phyloP scores from a whole-genome alignment of 2,113 vertebrate genomes.

The Chloropsis hardwickii region DNA sequence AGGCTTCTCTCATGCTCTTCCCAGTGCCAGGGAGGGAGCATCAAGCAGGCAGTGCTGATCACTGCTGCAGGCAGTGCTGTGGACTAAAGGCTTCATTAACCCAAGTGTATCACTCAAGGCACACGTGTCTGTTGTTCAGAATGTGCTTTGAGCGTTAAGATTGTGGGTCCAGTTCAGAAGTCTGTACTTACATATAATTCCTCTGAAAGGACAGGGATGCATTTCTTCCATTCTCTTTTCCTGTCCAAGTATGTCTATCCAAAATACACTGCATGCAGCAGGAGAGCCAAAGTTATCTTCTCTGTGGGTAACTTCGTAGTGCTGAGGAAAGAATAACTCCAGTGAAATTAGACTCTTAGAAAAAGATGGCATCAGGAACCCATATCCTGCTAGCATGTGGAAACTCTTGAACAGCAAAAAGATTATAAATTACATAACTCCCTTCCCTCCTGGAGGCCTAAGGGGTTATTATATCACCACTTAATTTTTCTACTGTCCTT shows the following conservation, averaged over 20 bases:
- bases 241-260: neutral
- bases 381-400: neutral
- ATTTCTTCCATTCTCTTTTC: neutral
- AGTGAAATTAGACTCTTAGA: constrained; percentile 14
- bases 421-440: neutral
- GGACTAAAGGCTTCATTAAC: constrained; percentile 33
- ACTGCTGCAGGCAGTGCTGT: neutral
- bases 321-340: neutral
- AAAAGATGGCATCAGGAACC: constrained; percentile 10
- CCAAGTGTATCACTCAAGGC: neutral
- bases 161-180: neutral
- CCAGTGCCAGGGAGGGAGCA: neutral
- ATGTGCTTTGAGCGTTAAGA: neutral
- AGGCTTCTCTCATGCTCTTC: neutral
- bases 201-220: neutral
- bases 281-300: constrained; percentile 19
- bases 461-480: neutral
- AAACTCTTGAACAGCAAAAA: neutral
- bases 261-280: neutral
- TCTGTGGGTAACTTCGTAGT: neutral
- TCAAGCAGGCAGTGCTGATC: neutral
- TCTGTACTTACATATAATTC: neutral
- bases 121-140: neutral
- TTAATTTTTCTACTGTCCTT: neutral
- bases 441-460: neutral